These are phyloP conservation scores for Leucophenga montana DNA, from an alignment of 2,888 invertebrate species.

Conservation along the genomic window DNA sequence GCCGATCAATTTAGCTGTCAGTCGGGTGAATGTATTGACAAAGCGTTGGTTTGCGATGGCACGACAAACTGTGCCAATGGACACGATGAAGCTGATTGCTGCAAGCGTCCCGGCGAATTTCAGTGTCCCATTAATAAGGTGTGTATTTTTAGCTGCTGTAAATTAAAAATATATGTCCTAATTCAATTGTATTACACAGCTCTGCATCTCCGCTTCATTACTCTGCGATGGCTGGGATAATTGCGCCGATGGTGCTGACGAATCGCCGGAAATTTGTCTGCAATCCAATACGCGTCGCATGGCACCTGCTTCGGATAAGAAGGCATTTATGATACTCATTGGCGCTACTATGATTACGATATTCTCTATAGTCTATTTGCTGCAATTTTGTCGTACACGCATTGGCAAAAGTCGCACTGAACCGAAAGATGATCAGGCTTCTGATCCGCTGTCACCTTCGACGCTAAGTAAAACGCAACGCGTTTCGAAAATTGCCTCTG, in stretches of 20 bases:
- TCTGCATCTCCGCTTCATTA: slow-evolving; percentile 80
- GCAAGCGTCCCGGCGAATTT: slow-evolving; percentile 78
- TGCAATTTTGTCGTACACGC: slow-evolving; percentile 76
- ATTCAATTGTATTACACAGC: slow-evolving; percentile 41
- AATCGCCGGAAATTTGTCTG: slow-evolving; percentile 79
- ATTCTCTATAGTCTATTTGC: slow-evolving; percentile 74
- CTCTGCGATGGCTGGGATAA: slow-evolving; percentile 86
- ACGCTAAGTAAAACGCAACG: slow-evolving; percentile 70
- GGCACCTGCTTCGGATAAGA: slow-evolving; percentile 74
- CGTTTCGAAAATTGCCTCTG: slow-evolving; percentile 73
- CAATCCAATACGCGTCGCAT: slow-evolving; percentile 73
- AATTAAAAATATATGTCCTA: too few relatives aligned
- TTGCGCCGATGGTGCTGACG: slow-evolving; percentile 88
- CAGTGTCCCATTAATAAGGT: slow-evolving; percentile 82
- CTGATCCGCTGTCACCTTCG: slow-evolving; percentile 78
- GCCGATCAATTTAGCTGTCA: slow-evolving; percentile 79
- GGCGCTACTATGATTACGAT: slow-evolving; percentile 76
- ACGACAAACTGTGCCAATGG: slow-evolving; percentile 80
- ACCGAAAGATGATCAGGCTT: slow-evolving; percentile 78
- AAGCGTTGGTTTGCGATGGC: slow-evolving; percentile 78
- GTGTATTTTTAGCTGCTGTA: slow-evolving; percentile 10
- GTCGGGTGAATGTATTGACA: slow-evolving; percentile 77
- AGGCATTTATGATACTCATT: slow-evolving; percentile 76
- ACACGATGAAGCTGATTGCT: slow-evolving; percentile 81
- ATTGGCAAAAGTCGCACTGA: slow-evolving; percentile 75